phyloP scores from a whole-genome alignment of 2,888 invertebrate species.

The Thymelicus lineola region DNA sequence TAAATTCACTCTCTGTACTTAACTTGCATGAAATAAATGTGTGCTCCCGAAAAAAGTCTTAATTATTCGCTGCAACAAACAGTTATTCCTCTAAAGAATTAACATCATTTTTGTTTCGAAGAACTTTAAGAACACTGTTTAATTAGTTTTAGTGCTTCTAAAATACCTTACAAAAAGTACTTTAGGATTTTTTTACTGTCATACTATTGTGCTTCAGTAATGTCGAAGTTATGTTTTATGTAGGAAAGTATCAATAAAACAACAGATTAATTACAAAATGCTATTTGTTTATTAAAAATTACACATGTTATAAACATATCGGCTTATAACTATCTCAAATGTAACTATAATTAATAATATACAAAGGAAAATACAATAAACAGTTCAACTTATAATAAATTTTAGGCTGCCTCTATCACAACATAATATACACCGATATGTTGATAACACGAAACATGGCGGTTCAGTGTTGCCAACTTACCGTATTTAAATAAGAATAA shows the following conservation, averaged over 20 bases:
- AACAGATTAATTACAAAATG: conserved; percentile 57
- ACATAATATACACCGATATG: conserved; percentile 32
- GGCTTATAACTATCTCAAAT: conserved; percentile 47
- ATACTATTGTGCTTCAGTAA: no score
- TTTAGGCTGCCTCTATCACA: conserved; percentile 49
- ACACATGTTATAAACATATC: conserved; percentile 53
- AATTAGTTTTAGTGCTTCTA: no score
- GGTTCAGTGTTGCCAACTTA: conserved; percentile 27
- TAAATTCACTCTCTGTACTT: no score
- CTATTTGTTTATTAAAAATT: conserved; percentile 66
- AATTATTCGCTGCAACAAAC: no score
- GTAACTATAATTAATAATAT: conserved; percentile 53
- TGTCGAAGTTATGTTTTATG: not conserved
- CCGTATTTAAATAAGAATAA: conserved; percentile 42
- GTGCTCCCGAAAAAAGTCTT: no score
- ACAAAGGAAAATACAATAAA: conserved; percentile 43
- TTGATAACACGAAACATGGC: conserved; percentile 22
- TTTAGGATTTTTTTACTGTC: no score
- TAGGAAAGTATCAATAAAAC: conserved; percentile 43
- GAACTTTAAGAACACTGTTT: no score
- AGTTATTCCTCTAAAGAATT: no score
- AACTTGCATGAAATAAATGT: no score
- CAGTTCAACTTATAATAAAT: conserved; percentile 42
- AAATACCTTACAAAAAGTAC: no score
- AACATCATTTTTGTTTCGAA: no score